Evolutionary conservation across 30 jellyfish, hydroid and myxozoan genomes (phyloP), one percentile per base, ranked within the genome.

Genomic region (Aurelia aurita complex sp. Pacific): DNA sequence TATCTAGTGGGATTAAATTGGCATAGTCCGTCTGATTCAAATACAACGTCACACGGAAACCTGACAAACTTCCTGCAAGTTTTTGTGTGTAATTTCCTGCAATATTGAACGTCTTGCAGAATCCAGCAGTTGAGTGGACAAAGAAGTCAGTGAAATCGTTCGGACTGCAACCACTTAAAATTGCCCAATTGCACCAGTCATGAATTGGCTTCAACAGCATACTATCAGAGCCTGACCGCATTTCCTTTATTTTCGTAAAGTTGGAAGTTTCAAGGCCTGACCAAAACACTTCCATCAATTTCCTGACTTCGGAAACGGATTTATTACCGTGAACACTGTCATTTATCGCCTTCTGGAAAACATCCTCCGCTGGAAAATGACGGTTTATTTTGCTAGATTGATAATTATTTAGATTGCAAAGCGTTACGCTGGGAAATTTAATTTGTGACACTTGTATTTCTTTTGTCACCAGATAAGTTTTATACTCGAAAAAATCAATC

Each of bases 101-200:
- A 51, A n/a, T 32, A 12, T 81, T 81, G 84, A 81, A 81, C 55
- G 90, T 81, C 71, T 81, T 81, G 76, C 90, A 81, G 13, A 67
- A 7, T 23, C 90, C 90, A 13, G 35, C 6, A 40, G 13, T 17
- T 13, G 83, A 67, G 69, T 52, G 64, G 74, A 23, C 55, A 18
- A 68, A 33, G n/a, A 50, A 81, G 43, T 81, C 77, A 10, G 16
- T 29, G 64, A 81, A 81, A 57, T 81, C 90, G 2, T 38, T 15
- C 46, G 38, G 64, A 17, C 42, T 16, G 77, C 90, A 81, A 52
- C 50, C 42, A 15, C 1, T 17, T n/a, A 69, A 32, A 1, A 42
- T 6, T 15, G 62, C 76, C 50, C 69, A 81, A 9, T 53, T 57
- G 46, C 90, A 81, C 90, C 90, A 81, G 23, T 74, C 83, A 3